phyloP scores from a whole-genome alignment of 2,797 vertebrate genomes.

The Pseudochirops corinnae region DNA sequence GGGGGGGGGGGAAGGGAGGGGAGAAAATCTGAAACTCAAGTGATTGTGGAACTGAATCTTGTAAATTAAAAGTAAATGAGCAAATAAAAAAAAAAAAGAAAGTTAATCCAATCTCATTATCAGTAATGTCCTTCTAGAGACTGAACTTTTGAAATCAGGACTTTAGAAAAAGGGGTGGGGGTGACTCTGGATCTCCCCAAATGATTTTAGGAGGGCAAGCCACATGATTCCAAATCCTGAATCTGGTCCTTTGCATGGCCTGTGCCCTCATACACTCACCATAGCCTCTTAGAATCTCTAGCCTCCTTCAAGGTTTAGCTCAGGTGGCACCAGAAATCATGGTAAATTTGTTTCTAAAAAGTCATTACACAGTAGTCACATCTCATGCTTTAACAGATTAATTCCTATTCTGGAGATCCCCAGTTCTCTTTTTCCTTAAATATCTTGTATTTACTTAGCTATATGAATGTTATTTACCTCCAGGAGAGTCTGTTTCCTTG shows the following conservation, averaged over 20 bases:
- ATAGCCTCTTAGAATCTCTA: background rate
- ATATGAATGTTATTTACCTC: background rate
- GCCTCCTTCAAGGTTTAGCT: background rate
- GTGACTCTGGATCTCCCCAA: background rate
- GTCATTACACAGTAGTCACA: background rate
- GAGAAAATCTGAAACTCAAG: too few species aligned
- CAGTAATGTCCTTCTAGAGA: background rate
- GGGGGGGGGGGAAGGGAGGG: too few species aligned
- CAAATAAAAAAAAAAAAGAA: too few species aligned
- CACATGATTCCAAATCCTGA: background rate
- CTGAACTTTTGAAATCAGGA: background rate
- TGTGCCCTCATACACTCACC: background rate
- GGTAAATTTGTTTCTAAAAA: background rate
- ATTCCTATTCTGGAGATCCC: background rate
- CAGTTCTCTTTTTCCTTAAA: background rate
- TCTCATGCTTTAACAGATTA: background rate
- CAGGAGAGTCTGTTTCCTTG: background rate
- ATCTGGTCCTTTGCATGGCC: background rate
- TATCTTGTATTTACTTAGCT: background rate
- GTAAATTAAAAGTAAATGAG: too few species aligned
- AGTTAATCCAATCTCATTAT: background rate
- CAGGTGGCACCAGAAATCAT: background rate
- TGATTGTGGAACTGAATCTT: too few species aligned
- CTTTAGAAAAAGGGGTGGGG: background rate
- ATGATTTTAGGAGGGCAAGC: background rate